A percentile compares a stretch with the other conserved stretches of the same genome.
These are phyloP conservation scores for Thysanoteuthis rhombus DNA, from an alignment of 2,888 invertebrate genomes.

Conservation along the genomic window DNA sequence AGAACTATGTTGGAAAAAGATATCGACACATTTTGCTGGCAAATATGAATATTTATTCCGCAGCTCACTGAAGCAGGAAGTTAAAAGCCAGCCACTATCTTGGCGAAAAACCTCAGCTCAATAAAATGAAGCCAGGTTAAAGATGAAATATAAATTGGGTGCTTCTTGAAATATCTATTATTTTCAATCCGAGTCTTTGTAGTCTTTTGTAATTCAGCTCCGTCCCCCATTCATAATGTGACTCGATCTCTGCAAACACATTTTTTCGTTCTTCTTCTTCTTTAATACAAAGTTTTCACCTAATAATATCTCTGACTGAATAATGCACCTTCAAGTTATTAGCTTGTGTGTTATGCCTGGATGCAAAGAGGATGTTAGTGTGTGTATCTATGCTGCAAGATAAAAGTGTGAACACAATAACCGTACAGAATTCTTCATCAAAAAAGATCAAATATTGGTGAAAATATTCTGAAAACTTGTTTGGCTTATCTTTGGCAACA, in stretches of 20 bases:
- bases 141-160: neutral
- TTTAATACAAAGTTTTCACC: neutral
- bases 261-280: neutral
- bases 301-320: neutral
- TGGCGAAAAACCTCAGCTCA: neutral
- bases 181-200: neutral
- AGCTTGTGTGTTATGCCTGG: neutral
- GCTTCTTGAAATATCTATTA: constrained; percentile 12
- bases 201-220: neutral
- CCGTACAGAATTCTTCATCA: neutral
- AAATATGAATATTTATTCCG: neutral
- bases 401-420: neutral
- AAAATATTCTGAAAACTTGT: neutral
- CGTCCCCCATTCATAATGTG: neutral
- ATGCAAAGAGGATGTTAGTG: neutral
- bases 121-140: constrained; percentile 12
- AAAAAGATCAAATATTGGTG: constrained; percentile 12
- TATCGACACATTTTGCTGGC: neutral
- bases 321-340: neutral
- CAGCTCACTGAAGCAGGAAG: constrained; percentile 12
- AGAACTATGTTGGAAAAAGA: neutral
- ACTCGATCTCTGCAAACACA: neutral
- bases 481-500: neutral
- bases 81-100: neutral
- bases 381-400: neutral